phyloP scores from a whole-genome alignment of 2,113 vertebrate genomes.

The Pseudorasbora parva region DNA sequence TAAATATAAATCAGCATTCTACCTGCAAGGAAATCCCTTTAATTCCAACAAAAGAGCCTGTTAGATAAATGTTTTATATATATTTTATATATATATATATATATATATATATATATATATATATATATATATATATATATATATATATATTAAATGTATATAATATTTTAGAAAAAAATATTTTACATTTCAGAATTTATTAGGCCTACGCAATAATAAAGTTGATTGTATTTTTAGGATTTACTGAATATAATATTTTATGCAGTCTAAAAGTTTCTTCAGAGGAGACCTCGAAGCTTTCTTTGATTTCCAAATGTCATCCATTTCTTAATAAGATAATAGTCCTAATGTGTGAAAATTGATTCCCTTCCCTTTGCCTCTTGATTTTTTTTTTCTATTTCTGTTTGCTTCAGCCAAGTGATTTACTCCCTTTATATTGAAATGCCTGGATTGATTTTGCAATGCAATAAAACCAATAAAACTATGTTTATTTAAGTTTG shows the following conservation, averaged over 20 bases:
- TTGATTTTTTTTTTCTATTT: slow-evolving; percentile 40
- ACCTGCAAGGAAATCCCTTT: background rate
- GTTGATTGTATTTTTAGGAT: background rate
- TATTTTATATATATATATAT: too few relatives aligned
- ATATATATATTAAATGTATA: too few relatives aligned
- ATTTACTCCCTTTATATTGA: slow-evolving; percentile 54
- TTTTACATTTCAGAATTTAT: background rate
- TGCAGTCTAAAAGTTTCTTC: background rate
- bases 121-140: too few relatives aligned
- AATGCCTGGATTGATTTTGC: slow-evolving; percentile 55
- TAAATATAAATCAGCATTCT: background rate
- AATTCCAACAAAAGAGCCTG: background rate
- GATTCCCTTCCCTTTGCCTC: slow-evolving; percentile 76
- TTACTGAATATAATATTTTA: background rate
- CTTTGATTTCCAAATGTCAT: slow-evolving; percentile 73
- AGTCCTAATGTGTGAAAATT: slow-evolving; percentile 96
- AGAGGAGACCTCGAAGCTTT: slow-evolving; percentile 56
- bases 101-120: too few relatives aligned
- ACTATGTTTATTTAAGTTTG: slow-evolving; percentile 21
- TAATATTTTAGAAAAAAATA: background rate
- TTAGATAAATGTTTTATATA: background rate
- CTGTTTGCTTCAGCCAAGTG: slow-evolving; percentile 38
- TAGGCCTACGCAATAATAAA: background rate
- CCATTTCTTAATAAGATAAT: slow-evolving; percentile 87
- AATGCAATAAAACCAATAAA: slow-evolving; percentile 46